These are phyloP conservation scores for Numida meleagris DNA, from an alignment of 2,113 vertebrate genomes.

Conservation along the genomic window DNA sequence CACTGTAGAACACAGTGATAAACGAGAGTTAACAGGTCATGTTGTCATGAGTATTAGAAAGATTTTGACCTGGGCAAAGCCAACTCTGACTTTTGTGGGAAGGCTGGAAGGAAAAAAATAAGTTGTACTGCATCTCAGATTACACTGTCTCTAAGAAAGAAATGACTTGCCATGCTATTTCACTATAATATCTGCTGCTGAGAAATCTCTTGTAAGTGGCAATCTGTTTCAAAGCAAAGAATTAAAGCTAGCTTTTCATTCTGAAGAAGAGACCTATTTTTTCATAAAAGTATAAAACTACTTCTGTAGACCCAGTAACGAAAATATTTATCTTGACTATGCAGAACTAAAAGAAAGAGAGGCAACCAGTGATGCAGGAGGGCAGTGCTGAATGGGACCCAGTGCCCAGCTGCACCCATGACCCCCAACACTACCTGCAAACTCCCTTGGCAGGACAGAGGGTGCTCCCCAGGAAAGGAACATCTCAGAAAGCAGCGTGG, in stretches of 20 bases:
- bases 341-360: not conserved
- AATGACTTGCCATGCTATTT: not conserved
- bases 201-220: not conserved
- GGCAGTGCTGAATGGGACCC: not conserved
- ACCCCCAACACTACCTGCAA: not conserved
- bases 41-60: not conserved
- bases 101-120: not conserved
- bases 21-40: not conserved
- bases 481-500: not conserved
- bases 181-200: not conserved
- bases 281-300: not conserved
- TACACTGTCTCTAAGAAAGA: not conserved
- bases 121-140: not conserved
- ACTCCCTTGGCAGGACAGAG: not conserved
- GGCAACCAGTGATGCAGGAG: not conserved
- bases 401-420: fast-evolving
- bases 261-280: not conserved
- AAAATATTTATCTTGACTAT: not conserved
- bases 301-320: not conserved
- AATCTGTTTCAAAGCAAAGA: not conserved
- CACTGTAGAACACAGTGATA: not conserved
- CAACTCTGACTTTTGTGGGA: not conserved
- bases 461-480: not conserved
- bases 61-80: not conserved
- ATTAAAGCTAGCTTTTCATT: not conserved